Conservation (phyloP, 2,113 vertebrate genomes). For the Panurus biarmicus region DNA sequence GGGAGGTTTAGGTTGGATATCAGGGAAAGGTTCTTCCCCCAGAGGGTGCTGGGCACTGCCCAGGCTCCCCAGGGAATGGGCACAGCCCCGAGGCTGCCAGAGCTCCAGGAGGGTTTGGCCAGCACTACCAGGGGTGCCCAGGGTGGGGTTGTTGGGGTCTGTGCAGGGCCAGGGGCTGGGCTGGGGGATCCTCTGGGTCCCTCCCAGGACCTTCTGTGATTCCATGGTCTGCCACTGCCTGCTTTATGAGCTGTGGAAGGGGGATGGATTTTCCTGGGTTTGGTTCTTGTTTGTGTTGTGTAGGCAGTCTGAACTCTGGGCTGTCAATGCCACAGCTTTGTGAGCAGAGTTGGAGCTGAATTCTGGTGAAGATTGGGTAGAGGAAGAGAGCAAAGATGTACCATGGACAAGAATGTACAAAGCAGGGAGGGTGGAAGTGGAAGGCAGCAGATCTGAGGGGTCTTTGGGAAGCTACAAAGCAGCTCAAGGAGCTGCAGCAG, state of each 20-base stretch:
- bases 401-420: not conserved
- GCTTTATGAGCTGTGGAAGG: not conserved
- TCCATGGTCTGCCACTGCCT: not conserved
- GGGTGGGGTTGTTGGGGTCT: not conserved
- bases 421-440: not conserved
- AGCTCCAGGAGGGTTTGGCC: not conserved
- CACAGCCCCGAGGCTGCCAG: not conserved
- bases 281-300: not conserved
- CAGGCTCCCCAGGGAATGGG: not conserved
- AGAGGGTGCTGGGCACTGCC: not conserved
- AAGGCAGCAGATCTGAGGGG: not conserved
- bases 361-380: not conserved
- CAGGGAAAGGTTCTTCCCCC: not conserved
- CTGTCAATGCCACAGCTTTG: not conserved
- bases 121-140: not conserved
- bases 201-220: accelerated
- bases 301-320: not conserved
- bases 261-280: not conserved
- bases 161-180: accelerated
- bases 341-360: not conserved
- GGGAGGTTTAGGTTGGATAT: accelerated
- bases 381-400: not conserved
- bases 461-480: not conserved
- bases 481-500: not conserved
- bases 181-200: accelerated